Conservation (phyloP, 2,113 vertebrate species). For the Seriola quinqueradiata region DNA sequence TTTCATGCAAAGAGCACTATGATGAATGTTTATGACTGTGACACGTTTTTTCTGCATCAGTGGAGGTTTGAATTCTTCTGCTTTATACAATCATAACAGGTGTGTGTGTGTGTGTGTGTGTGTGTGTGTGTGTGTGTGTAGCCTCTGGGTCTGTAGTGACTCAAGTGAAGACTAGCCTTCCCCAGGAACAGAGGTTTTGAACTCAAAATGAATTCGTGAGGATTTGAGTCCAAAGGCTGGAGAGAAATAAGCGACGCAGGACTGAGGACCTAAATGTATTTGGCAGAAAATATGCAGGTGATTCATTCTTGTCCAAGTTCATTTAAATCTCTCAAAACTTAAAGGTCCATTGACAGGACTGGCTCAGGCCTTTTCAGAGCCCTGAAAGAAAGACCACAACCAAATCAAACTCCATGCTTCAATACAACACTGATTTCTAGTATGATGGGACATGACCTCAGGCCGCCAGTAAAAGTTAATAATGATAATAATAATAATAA, state of each 20-base stretch:
- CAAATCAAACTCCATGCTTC: too few species aligned
- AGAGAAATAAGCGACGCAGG: neutral
- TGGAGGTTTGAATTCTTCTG: neutral
- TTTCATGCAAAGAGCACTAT: conserved; percentile 1
- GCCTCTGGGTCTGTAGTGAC: conserved; percentile 37
- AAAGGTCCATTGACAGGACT: neutral
- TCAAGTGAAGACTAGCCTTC: conserved; percentile 29
- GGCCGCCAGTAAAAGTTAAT: too few species aligned
- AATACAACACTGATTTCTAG: too few species aligned
- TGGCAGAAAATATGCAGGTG: conserved; percentile 43
- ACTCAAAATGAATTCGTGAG: neutral
- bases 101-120: neutral
- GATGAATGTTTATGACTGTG: conserved; percentile 31
- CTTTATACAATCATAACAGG: conserved; percentile 10
- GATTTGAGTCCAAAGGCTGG: neutral
- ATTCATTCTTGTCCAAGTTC: conserved; percentile 11
- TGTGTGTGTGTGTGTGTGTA: neutral
- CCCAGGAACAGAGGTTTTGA: conserved; percentile 4
- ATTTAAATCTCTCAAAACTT: conserved; percentile 13
- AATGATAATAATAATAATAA: too few species aligned
- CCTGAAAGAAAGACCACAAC: neutral
- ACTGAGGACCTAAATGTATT: neutral
- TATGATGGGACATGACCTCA: too few species aligned
- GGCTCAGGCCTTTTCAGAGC: neutral
- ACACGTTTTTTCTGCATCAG: conserved; percentile 38